Evolutionary conservation across 2,113 vertebrate species (phyloP), one percentile per base, ranked within the genome.

Genomic region (Daphoenositta chrysoptera): DNA sequence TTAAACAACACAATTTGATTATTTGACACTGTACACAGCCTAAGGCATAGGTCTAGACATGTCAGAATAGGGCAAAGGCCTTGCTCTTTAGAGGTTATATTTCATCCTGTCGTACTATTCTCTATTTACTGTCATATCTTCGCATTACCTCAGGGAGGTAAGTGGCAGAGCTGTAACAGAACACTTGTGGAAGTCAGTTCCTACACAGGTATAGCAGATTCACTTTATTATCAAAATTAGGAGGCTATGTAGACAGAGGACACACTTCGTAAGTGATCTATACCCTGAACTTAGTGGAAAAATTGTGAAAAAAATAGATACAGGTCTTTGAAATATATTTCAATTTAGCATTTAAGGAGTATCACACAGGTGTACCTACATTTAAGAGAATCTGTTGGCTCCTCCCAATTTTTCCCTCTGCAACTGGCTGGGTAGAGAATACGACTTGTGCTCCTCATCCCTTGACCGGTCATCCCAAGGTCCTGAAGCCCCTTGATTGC

Each of bases 1-100:
- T 96, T 88, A 90, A 94, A 92, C 50, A 81, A 86, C 53, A 66
- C 14, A 37, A 65, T 89, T 84, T 85, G 72, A 93, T 92, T 96
- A 89, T 80, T 83, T 90, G 87, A 89, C 54, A 82, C 26, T 66
- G 30, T 56, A 68, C 57, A 63, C 21, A 83, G 79, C 76, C 71
- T 80, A 87, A 77, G 87, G 79, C 26, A 0, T 70, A 79, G 72
- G 84, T 78, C 85, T 84, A 94, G 90, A 83, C 81, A 76, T 69
- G 88, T 75, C 69, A 73, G 73, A 63, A 79, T 9, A 92, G 39
- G 58, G 85, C 51, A 81, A 60, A 79, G 51, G 54, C 45, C 50
- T 87, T 78, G 61, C 44, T 82, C 63, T 85, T 40, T 51, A 50
- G 44, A 85, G 37, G 48, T 53, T 53, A 6, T 60, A 61, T 35